Evolutionary conservation across 2,888 invertebrate species (phyloP).

Genomic region (Halictus quadricinctus): DNA sequence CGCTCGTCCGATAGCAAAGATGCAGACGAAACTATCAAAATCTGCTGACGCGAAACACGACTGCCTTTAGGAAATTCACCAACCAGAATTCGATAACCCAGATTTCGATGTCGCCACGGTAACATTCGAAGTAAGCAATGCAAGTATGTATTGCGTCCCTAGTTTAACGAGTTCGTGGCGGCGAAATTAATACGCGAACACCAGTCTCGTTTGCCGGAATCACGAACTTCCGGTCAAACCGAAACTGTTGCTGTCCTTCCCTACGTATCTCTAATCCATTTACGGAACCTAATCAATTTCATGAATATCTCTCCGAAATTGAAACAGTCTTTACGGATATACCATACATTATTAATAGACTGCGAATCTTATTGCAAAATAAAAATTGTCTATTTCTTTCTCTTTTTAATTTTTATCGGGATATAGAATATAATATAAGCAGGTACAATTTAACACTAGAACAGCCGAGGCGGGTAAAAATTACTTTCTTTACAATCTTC

Average conservation of each 20-base stretch:
- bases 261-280: not conserved
- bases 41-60: slow-evolving; percentile 39
- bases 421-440: too few relatives aligned
- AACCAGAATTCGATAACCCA: slow-evolving; percentile 52
- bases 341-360: too few relatives aligned
- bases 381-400: too few relatives aligned
- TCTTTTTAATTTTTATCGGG: too few relatives aligned
- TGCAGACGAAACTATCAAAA: slow-evolving; percentile 42
- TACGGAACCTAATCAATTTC: not conserved
- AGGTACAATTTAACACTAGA: too few relatives aligned
- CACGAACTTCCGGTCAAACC: slow-evolving; percentile 48
- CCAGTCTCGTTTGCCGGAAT: slow-evolving; percentile 44
- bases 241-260: slow-evolving; percentile 25
- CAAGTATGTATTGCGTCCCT: slow-evolving; percentile 36
- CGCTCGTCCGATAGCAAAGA: slow-evolving; percentile 19
- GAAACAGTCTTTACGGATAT: not conserved
- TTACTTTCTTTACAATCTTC: too few relatives aligned
- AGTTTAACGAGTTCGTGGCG: slow-evolving; percentile 44
- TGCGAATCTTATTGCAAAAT: not conserved
- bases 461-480: too few relatives aligned
- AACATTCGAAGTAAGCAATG: slow-evolving; percentile 44
- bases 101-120: slow-evolving; percentile 52
- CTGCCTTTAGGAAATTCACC: slow-evolving; percentile 42
- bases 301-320: not conserved
- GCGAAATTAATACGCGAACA: slow-evolving; percentile 42